Conservation (phyloP, 2,888 invertebrate genomes). For the Melanargia galathea region DNA sequence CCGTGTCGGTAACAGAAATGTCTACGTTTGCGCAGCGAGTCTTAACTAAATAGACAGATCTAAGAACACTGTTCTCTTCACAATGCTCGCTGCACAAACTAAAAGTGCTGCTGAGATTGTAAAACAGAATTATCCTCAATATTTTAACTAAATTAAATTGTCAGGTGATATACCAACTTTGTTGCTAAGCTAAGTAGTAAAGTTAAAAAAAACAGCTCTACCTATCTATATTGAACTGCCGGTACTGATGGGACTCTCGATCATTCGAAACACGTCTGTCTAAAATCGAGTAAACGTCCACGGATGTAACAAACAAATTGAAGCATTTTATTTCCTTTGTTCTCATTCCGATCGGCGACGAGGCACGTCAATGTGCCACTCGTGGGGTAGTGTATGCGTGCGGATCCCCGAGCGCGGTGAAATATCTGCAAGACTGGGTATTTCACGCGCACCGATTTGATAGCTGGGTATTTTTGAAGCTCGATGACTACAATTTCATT, state of each 20-base stretch:
- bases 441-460: slow-evolving; percentile 23
- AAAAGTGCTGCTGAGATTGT: no score
- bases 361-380: slow-evolving; percentile 32
- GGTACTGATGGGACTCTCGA: slow-evolving; percentile 13
- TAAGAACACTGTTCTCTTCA: no score
- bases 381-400: slow-evolving; percentile 28
- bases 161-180: no score
- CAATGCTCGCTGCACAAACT: no score
- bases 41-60: no score
- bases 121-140: no score
- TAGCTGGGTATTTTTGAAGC: slow-evolving; percentile 29
- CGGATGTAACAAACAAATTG: slow-evolving; percentile 26
- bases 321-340: slow-evolving; percentile 33
- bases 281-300: slow-evolving; percentile 31
- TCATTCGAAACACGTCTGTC: slow-evolving; percentile 24
- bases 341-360: slow-evolving; percentile 30
- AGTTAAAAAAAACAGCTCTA: background rate
- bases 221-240: slow-evolving; percentile 1
- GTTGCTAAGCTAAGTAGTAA: background rate
- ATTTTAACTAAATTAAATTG: no score
- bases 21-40: no score
- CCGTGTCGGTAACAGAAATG: no score
- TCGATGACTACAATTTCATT: slow-evolving; percentile 64
- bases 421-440: slow-evolving; percentile 40
- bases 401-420: slow-evolving; percentile 34